Base-by-base conservation (phyloP, 2,113 vertebrate species). In the Pan paniscus region DNA sequence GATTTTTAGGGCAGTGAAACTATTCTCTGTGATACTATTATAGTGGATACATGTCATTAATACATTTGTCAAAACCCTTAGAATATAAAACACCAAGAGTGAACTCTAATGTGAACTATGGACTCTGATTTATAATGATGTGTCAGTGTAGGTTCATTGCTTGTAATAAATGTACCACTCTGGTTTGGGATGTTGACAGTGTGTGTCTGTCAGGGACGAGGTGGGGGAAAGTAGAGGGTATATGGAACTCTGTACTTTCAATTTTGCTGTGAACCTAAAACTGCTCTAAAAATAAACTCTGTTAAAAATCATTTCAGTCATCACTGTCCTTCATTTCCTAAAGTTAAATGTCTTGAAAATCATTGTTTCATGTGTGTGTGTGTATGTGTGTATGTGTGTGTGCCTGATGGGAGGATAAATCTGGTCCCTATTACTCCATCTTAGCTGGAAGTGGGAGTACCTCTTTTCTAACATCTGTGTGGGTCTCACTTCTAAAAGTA, bases 381-480 rank as follows among this genome's bases (percentile, higher is more conserved):
- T 67, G 35, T 25, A 10, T 20, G 46, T n/a, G 46, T 55, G 13
- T 25, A 35, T 52, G 25, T 64, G 16, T 48, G 13, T 35, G 25
- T 20, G 17, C 50, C 17, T 17, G 40, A 23, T 32, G 13, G 48
- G 23, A 90, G 17, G 32, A 16, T 46, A 75, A 59, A 68, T 79
- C 48, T 75, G 20, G 32, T 55, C 17, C 35, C 10, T 75, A 1
- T 68, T 50, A 85, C 7, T 79, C 40, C 5, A 4, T 35, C 20
- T 90, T 52, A 16, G 38, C 61, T 43, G 22, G 32, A 90, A 86
- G 67, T 38, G 14, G 1, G 78, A 79, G 20, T 55, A 68, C 6
- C 48, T 92, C 59, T 91, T 90, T 91, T 52, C 70, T 88, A 91
- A 83, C 14, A 57, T 76, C 25, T 91, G 11, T 84, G 50, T 76